Evolutionary conservation across 2,113 vertebrate genomes (phyloP).

Genomic region (Crypturellus undulatus): DNA sequence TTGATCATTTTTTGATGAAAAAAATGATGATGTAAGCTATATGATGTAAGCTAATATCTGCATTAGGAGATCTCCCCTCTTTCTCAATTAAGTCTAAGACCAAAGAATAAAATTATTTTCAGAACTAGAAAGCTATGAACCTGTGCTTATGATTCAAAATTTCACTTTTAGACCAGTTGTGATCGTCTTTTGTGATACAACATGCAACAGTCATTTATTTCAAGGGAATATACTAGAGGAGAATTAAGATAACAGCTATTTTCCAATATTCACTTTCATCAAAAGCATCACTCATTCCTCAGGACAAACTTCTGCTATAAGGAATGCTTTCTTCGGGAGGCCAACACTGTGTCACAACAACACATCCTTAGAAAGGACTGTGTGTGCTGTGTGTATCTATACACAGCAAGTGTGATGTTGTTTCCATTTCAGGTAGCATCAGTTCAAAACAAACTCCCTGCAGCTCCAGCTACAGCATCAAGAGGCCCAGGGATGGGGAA

Average conservation of each 20-base stretch:
- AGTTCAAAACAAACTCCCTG: background rate
- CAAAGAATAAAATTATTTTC: background rate
- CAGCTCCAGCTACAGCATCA: background rate
- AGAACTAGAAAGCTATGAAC: background rate
- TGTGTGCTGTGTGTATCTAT: background rate
- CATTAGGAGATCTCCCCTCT: background rate
- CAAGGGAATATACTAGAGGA: background rate
- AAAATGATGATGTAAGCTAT: background rate
- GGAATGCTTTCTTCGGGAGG: background rate
- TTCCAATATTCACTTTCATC: background rate
- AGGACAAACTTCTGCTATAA: background rate
- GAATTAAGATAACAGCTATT: background rate
- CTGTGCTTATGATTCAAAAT: background rate
- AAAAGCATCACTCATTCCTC: background rate
- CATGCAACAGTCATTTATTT: rapidly evolving
- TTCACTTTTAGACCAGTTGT: background rate
- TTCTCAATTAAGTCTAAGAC: background rate
- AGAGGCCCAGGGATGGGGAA: rapidly evolving
- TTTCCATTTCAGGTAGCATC: background rate
- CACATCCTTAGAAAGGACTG: background rate
- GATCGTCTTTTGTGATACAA: background rate
- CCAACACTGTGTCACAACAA: background rate
- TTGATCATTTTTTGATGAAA: background rate
- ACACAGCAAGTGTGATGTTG: background rate
- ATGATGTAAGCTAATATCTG: background rate